phyloP scores from a whole-genome alignment of 2,113 vertebrate species.

The Laterallus jamaicensis region DNA sequence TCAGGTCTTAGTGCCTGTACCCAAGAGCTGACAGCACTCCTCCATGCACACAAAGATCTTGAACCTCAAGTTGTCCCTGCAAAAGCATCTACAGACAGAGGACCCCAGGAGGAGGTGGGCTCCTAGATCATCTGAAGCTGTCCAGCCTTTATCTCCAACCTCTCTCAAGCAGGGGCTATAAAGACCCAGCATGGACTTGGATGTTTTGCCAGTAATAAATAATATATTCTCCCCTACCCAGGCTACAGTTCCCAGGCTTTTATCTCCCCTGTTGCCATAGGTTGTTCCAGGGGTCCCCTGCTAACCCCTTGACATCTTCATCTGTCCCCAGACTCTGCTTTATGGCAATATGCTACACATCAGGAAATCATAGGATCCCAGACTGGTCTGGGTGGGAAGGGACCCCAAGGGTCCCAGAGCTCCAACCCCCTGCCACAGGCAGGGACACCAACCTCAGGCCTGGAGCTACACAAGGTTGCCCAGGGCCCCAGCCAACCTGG shows the following conservation, averaged over 20 bases:
- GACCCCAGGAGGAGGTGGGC: background rate
- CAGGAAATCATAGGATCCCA: background rate
- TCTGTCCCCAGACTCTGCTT: slow-evolving; percentile 26
- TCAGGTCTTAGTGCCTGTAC: background rate
- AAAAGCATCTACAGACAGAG: background rate
- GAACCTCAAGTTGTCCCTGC: background rate
- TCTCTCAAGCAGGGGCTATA: background rate
- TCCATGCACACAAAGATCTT: background rate
- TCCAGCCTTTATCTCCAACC: background rate
- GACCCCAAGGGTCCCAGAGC: no score
- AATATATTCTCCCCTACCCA: background rate
- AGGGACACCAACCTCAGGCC: no score
- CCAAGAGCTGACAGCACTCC: background rate
- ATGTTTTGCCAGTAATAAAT: slow-evolving; percentile 35
- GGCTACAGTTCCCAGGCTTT: slow-evolving; percentile 32
- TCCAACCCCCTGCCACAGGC: no score
- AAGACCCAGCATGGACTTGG: background rate
- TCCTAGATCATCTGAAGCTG: background rate
- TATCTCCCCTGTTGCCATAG: slow-evolving; percentile 51
- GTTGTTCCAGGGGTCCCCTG: slow-evolving; percentile 36
- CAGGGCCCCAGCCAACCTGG: no score
- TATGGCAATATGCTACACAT: slow-evolving; percentile 28
- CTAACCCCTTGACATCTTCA: slow-evolving; percentile 48
- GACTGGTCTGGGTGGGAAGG: no score
- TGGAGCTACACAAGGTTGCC: no score